Evolutionary conservation across 2,888 invertebrate genomes (phyloP).

Genomic region (Epicampocera succincta): DNA sequence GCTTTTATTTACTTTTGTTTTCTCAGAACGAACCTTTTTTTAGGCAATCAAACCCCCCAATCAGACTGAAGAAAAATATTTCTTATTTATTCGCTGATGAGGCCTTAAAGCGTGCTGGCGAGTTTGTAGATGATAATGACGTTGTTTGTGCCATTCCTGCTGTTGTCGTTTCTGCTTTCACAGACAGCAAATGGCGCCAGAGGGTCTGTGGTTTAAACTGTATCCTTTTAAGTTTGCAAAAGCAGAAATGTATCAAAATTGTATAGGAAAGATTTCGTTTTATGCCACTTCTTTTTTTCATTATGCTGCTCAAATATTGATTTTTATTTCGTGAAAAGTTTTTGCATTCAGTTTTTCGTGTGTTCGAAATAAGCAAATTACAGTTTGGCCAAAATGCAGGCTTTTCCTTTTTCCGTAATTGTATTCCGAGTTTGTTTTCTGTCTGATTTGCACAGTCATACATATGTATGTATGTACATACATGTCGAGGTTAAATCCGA

Average conservation of each 20-base stretch:
- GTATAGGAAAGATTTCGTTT: not conserved
- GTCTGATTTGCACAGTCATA: constrained; percentile 1
- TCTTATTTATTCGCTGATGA: constrained; percentile 6
- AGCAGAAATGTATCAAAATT: constrained; percentile 17
- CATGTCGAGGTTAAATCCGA: constrained; percentile 10
- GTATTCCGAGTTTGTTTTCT: constrained; percentile 4
- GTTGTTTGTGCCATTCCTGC: not conserved
- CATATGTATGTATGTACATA: no score
- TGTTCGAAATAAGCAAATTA: constrained; percentile 23
- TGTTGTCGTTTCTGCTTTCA: constrained; percentile 10
- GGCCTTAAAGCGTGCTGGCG: not conserved
- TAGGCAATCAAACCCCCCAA: constrained; percentile 15
- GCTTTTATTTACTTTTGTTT: not conserved
- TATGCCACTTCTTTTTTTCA: not conserved
- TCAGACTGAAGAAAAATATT: constrained; percentile 22
- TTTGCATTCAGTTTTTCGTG: not conserved
- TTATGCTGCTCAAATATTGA: constrained; percentile 42
- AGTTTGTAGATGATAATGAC: constrained; percentile 1
- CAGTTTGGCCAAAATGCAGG: not conserved
- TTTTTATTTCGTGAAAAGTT: constrained; percentile 12
- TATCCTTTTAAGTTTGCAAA: constrained; percentile 7
- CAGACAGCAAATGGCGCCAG: constrained; percentile 39
- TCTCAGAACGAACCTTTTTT: constrained; percentile 26
- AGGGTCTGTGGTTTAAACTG: constrained; percentile 44
- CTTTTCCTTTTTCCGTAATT: constrained; percentile 1